Base-by-base conservation (phyloP, 2,797 vertebrate genomes). In the Hoplostethus atlanticus region DNA sequence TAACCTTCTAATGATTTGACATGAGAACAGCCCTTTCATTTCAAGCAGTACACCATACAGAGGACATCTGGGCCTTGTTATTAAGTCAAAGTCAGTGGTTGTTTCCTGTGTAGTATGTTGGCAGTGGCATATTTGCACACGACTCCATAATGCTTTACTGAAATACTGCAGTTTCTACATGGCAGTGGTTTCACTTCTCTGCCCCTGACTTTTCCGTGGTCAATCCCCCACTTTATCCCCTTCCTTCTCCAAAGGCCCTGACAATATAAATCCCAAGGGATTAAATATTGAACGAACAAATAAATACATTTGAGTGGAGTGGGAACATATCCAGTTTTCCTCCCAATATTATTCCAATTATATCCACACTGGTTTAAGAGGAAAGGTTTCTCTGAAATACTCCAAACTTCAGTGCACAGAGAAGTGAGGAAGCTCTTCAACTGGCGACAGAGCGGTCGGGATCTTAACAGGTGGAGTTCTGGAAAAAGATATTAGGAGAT, bases 391-490 rank as follows among this genome's bases (percentile, higher is more conserved):
- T 57, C 15, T 6, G 16, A 16, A 55, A 59, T 57, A 6, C 34
- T 16, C 31, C 31, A 66, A 46, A 52, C 31, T 1, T 42, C 48
- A 47, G 46, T 36, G 50, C 42, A 67, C 48, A 59, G 48, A 73
- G 21, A 63, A 71, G 0, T 51, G 44, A 75, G 46, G 25, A 50
- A 1, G n/a, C 5, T 64, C n/a, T 13, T 72, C 0, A 58, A 4
- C 21, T 53, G 36, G 17, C 71, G 56, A 10, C 13, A 3, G 6
- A 21, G 0, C 3, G 2, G 8, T 13, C 36, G 28, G 6, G 28
- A 25, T 59, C 15, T 91, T 71, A 92, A 68, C 71, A 88, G 11
- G 16, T 5, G 13, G 87, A 90, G 46, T 85, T 83, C 92, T 93
- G 25, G 3, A 72, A 50, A 7, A 44, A 31, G 0, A 7, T 21